phyloP scores from a whole-genome alignment of 2,888 invertebrate genomes.

The Cheilosia vulpina region DNA sequence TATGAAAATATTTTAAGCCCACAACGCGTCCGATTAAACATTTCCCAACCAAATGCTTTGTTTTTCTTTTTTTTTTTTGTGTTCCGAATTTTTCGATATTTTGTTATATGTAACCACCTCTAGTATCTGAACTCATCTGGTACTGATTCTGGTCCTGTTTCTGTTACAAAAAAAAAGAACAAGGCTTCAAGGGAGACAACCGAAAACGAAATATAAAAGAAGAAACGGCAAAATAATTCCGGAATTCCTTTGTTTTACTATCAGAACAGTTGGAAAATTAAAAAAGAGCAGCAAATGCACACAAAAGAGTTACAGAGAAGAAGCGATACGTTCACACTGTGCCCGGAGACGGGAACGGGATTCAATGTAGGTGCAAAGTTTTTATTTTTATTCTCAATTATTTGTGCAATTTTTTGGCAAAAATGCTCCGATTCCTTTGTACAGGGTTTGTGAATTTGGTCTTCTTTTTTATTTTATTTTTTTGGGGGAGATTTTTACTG shows the following conservation, averaged over 20 bases:
- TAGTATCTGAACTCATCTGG: slow-evolving; percentile 72
- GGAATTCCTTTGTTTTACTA: slow-evolving; percentile 75
- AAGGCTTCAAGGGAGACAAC: slow-evolving; percentile 45
- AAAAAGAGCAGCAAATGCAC: slow-evolving; percentile 46
- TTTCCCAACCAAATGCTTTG: slow-evolving; percentile 45
- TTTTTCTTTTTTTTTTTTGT: slow-evolving; percentile 5
- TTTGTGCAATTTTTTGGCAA: slow-evolving; percentile 74
- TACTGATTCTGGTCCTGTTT: slow-evolving; percentile 50
- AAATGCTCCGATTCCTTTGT: slow-evolving; percentile 73
- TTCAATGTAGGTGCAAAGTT: slow-evolving; percentile 70
- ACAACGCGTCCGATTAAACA: slow-evolving; percentile 62
- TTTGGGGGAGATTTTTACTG: slow-evolving; percentile 39
- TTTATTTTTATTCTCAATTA: slow-evolving; percentile 59
- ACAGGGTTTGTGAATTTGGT: not conserved
- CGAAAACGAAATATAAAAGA: slow-evolving; percentile 51
- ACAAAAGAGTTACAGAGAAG: slow-evolving; percentile 45
- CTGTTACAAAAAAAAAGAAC: slow-evolving; percentile 22
- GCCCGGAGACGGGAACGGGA: slow-evolving; percentile 34
- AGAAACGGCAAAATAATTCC: slow-evolving; percentile 62
- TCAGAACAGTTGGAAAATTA: slow-evolving; percentile 72
- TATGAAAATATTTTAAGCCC: slow-evolving; percentile 47
- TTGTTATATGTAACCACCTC: slow-evolving; percentile 63
- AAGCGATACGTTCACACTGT: slow-evolving; percentile 27
- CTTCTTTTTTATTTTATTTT: not conserved
- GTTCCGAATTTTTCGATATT: slow-evolving; percentile 39